Base-by-base conservation (phyloP, 2,113 vertebrate genomes). In the Mormyrus iriodes region DNA sequence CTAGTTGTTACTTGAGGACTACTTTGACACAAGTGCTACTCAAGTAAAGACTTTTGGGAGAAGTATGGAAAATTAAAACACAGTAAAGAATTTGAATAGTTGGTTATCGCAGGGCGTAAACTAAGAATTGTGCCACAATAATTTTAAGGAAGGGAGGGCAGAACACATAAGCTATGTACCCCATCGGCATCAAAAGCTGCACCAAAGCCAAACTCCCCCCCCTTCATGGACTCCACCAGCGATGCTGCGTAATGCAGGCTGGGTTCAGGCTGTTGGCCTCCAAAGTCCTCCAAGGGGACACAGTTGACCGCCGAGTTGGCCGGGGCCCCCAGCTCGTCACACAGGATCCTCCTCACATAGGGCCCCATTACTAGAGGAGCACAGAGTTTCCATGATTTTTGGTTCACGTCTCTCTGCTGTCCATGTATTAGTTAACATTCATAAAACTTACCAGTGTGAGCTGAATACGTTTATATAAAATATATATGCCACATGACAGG, bases 151-250 rank as follows among this genome's bases (percentile, higher is more conserved):
- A n/a, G n/a, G n/a, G n/a, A n/a, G n/a, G n/a, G n/a, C n/a, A n/a
- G n/a, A n/a, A n/a, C n/a, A n/a, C n/a, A n/a, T n/a, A 0, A 65
- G 49, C 46, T 89, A 93, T 95, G 96, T 95, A 99, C 98, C 94
- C 98, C 98, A 31, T 99, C 98, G 49, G 97, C 98, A 95, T 99
- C 98, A 93, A 99, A 99, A 0, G 98, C 98, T 58, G 98, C 98
- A 92, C 98, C 98, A 94, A 99, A 98, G 87, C 98, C 98, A 93
- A 98, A 98, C 76, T 99, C 98, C 0, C 98, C 98, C 90, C 97
- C 97, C 94, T 97, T 99, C 98, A 99, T 99, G 88, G 97, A 97
- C 87, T 99, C 98, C 87, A 98, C 94, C 92, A 99, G 96, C 4
- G 97, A 95, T 17, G 96, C 96, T 90, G 98, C 98, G 0, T 98